These are phyloP conservation scores for Phoeniculus purpureus DNA, from an alignment of 2,797 vertebrate species.

Conservation along the genomic window DNA sequence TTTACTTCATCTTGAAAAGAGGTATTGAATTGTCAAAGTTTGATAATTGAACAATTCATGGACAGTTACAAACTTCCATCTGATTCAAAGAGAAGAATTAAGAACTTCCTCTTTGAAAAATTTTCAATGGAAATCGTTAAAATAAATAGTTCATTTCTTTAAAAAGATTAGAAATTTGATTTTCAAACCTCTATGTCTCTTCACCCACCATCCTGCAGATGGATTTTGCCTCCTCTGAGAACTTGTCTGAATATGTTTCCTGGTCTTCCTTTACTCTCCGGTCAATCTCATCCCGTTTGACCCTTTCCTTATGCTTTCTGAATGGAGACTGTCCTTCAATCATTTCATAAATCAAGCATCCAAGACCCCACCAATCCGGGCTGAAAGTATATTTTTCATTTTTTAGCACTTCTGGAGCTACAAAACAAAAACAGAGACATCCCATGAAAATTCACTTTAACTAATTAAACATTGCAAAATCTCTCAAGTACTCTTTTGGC, in stretches of 20 bases:
- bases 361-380: conserved; percentile 94
- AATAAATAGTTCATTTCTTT: conserved; percentile 10
- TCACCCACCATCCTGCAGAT: conserved; percentile 91
- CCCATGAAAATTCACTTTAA: background rate
- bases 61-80: background rate
- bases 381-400: conserved; percentile 89
- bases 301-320: conserved; percentile 88
- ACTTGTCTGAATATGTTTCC: conserved; percentile 88
- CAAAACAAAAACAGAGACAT: background rate
- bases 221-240: conserved; percentile 88
- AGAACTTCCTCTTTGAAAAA: background rate
- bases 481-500: background rate
- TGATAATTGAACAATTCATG: background rate
- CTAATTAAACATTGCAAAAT: background rate
- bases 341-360: conserved; percentile 94
- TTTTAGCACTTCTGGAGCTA: conserved; percentile 92
- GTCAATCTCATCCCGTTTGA: conserved; percentile 89
- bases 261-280: conserved; percentile 85
- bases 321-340: conserved; percentile 93
- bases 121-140: background rate
- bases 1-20: background rate
- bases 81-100: background rate
- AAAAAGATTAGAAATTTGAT: conserved; percentile 22
- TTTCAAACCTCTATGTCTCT: conserved; percentile 29
- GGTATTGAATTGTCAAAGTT: background rate